A percentile compares a stretch with the other conserved stretches of the same genome.
Evolutionary conservation across 1,140 invertebrate species (phyloP).

Genomic region (Ctenoplectra terminalis): DNA sequence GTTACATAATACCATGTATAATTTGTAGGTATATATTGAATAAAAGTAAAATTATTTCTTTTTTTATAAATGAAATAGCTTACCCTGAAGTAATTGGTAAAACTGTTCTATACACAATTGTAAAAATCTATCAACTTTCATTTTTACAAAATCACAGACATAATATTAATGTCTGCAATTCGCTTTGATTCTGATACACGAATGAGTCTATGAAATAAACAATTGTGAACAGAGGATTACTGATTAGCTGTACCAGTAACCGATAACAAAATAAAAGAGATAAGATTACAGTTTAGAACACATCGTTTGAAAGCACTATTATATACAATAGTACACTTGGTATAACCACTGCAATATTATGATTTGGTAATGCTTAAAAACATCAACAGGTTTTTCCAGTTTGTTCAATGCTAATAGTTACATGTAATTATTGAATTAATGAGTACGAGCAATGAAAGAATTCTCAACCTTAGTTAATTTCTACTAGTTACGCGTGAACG

Average conservation of each 20-base stretch:
- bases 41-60: not conserved
- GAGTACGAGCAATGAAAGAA: not conserved
- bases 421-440: not conserved
- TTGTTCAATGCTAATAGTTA: not conserved
- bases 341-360: not conserved
- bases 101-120: slow-evolving; percentile 41
- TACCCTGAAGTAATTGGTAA: slow-evolving; percentile 47
- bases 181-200: slow-evolving; percentile 22
- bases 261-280: slow-evolving; percentile 47
- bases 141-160: slow-evolving; percentile 52
- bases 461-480: slow-evolving; percentile 1
- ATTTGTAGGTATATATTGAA: not conserved
- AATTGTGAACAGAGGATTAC: slow-evolving; percentile 26
- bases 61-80: slow-evolving; percentile 27
- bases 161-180: slow-evolving; percentile 27
- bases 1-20: not conserved
- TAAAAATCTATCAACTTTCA: slow-evolving; percentile 39
- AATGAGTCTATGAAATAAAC: slow-evolving; percentile 40
- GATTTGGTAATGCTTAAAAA: not conserved
- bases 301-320: slow-evolving; percentile 1
- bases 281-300: slow-evolving; percentile 56
- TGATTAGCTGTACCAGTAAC: slow-evolving; percentile 44
- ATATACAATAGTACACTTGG: not conserved
- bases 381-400: slow-evolving; percentile 1
- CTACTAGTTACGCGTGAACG: not conserved